Evolutionary conservation across 2,113 vertebrate species (phyloP).

Genomic region (Pelusios castaneus): DNA sequence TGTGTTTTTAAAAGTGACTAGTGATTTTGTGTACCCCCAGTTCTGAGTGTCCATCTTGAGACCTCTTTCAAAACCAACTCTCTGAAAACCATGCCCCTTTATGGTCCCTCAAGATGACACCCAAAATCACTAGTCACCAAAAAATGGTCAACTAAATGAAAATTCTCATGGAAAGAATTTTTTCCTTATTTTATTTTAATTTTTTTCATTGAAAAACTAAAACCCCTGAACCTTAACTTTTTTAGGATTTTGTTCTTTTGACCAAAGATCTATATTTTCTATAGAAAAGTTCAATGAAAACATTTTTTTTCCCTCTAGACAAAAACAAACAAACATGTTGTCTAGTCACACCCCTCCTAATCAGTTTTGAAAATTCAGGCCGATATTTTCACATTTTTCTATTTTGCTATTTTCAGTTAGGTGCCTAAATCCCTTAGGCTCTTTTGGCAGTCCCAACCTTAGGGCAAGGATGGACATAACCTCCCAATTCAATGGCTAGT

Average conservation of each 20-base stretch:
- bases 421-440: neutral
- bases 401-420: neutral
- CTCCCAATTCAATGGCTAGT: neutral
- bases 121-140: neutral
- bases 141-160: neutral
- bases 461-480: no score
- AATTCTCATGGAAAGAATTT: neutral
- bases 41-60: neutral
- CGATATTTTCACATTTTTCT: neutral
- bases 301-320: no score
- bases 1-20: neutral
- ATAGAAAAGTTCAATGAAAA: no score
- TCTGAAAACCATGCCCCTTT: neutral
- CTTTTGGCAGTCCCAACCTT: neutral
- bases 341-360: neutral
- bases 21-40: neutral
- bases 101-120: neutral
- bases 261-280: no score
- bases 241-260: neutral
- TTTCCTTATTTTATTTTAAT: neutral
- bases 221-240: neutral
- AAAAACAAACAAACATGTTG: neutral
- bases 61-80: neutral
- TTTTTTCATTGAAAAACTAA: neutral
- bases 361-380: neutral